These are phyloP conservation scores for Lepidocolaptes lacrymiger DNA, from an alignment of 2,797 vertebrate species.

Conservation along the genomic window DNA sequence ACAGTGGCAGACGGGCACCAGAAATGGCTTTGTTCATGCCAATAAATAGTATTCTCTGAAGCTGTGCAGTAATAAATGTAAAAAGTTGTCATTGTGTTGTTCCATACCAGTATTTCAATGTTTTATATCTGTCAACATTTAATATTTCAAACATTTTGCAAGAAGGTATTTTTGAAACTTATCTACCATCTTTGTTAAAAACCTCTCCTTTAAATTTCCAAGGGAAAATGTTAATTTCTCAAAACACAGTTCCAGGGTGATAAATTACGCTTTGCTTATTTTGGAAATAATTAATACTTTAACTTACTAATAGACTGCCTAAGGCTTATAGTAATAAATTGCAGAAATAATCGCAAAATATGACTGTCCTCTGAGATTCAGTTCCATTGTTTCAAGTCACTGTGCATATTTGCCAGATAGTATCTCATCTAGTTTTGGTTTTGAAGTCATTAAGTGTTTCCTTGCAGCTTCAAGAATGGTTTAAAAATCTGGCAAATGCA, in stretches of 20 bases:
- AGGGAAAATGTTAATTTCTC: neutral
- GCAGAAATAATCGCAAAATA: neutral
- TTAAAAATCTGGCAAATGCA: neutral
- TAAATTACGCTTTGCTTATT: neutral
- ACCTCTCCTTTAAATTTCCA: neutral
- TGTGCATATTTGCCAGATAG: neutral
- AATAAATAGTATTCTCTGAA: neutral
- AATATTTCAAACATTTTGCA: neutral
- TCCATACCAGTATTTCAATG: neutral
- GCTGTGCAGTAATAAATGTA: neutral
- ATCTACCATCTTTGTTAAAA: neutral
- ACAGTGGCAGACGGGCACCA: neutral
- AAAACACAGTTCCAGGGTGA: neutral
- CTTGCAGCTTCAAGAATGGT: slow-evolving; percentile 2
- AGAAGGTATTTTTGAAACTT: neutral
- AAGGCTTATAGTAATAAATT: neutral
- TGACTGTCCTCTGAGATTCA: neutral
- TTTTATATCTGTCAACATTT: neutral
- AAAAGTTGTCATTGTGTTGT: neutral
- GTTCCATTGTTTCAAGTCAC: neutral
- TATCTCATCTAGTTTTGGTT: neutral
- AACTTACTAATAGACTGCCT: neutral
- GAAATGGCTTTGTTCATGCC: neutral
- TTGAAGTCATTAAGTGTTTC: neutral
- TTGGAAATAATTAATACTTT: neutral